Evolutionary conservation across 2,888 invertebrate genomes (phyloP), one percentile per base, ranked within the genome.

Genomic region (Parnassius glacialis): DNA sequence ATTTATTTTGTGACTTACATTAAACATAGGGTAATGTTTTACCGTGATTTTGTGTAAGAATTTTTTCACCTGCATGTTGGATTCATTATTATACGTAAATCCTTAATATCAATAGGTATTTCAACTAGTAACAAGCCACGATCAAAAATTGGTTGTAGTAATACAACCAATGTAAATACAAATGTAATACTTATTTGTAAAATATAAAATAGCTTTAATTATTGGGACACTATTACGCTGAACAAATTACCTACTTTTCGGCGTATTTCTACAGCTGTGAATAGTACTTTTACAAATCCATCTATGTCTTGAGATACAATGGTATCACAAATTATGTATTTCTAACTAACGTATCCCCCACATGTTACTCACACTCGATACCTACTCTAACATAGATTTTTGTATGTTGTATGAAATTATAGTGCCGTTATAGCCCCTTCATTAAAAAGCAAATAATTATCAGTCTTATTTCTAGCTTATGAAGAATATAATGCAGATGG

Each of bases 381-480:
- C 48, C 9, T 48, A 48, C 9, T 5, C 48, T 48, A 48, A 48
- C 48, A 47, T 9, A n/a, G 48, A 48, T 13, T 48, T 13, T 48
- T 13, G 9, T 48, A 48, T 16, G 16, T 16, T 16, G 16, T 16
- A 16, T 13, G 13, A 48, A 48, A 12, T 11, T 48, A 16, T 48
- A 48, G 48, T 48, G 48, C 13, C 48, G 48, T 48, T 48, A 20
- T 48, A 48, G 7, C 13, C 48, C 2, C 13, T 13, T 20, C 67
- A 84, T 84, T 76, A 71, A 79, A 87, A 84, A 76, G 76, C 75
- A 63, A 63, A 85, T 83, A 63, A 85, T 83, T 70, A 83, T 89
- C 90, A 90, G 89, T 90, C 90, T 90, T 90, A 90, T 88, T 84
- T 79, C 87, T 89, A 89, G 83, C 74, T 77, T 78, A 80, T 81